Percentiles rank a stretch among this genome's conserved stretches.
Evolutionary conservation across 2,113 vertebrate genomes (phyloP).

Genomic region (Phodopus roborovskii): DNA sequence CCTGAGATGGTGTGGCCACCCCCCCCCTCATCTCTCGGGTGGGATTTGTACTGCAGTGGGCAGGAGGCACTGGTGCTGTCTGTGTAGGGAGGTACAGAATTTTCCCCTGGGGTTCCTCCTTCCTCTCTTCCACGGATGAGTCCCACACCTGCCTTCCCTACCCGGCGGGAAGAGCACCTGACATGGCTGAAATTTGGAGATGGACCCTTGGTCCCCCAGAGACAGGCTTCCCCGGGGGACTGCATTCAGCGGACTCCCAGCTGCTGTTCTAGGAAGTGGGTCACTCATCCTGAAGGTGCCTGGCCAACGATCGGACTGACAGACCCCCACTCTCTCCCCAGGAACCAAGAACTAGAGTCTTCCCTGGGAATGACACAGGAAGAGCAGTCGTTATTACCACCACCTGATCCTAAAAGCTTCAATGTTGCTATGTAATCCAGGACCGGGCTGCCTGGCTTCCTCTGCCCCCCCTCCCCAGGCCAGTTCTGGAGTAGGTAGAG

Average conservation of each 20-base stretch:
- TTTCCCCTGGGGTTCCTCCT: rapidly evolving
- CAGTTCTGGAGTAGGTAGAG: neutral
- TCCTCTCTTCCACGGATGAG: neutral
- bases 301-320: neutral
- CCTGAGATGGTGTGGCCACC: neutral
- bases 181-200: neutral
- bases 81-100: neutral
- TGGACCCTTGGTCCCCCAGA: neutral
- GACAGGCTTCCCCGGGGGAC: neutral
- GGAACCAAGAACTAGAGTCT: neutral
- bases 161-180: neutral
- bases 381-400: neutral
- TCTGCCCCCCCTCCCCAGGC: neutral
- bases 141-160: neutral
- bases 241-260: no score
- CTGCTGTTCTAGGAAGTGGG: neutral
- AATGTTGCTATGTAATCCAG: neutral
- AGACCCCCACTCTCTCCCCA: no score
- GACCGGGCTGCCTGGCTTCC: neutral
- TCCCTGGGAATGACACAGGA: neutral
- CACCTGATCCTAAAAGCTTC: neutral
- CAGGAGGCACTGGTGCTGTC: rapidly evolving
- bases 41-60: neutral
- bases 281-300: neutral
- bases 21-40: neutral